Evolutionary conservation across 1,140 invertebrate genomes (phyloP).

Genomic region (Euwallacea similis): DNA sequence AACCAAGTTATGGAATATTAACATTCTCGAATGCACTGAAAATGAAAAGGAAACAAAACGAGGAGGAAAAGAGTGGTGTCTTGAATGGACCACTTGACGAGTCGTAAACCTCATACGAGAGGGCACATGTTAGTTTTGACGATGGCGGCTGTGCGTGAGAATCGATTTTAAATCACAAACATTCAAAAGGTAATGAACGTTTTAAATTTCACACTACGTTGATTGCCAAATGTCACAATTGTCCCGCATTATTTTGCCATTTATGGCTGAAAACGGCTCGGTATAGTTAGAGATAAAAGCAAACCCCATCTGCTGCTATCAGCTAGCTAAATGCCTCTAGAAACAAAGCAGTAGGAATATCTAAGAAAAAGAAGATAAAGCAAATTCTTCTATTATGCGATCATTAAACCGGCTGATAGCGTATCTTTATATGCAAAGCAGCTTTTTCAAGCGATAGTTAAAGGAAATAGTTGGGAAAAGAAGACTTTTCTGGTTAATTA

Average conservation of each 20-base stretch:
- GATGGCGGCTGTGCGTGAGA: constrained; percentile 25
- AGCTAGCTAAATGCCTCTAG: neutral
- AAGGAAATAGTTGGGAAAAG: neutral
- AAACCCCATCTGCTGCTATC: neutral
- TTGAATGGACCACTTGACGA: constrained; percentile 13
- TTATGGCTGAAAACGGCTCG: neutral
- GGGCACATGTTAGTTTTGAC: constrained; percentile 24
- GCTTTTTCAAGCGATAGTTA: neutral
- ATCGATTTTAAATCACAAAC: constrained; percentile 25
- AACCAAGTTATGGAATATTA: neutral
- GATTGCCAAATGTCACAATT: neutral
- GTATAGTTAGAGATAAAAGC: neutral
- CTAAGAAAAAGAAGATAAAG: constrained; percentile 2
- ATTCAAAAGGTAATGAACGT: constrained; percentile 3
- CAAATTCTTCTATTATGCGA: neutral
- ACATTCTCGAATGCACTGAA: neutral
- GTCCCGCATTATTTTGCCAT: neutral
- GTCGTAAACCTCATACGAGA: constrained; percentile 20
- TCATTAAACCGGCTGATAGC: neutral
- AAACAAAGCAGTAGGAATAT: neutral
- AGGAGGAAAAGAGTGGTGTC: constrained; percentile 7
- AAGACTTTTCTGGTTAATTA: neutral
- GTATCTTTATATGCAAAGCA: constrained; percentile 5
- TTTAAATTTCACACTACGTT: neutral
- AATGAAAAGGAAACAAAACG: neutral